These are phyloP conservation scores for Acrocephalus arundinaceus DNA, from an alignment of 2,113 vertebrate species.

Conservation along the genomic window DNA sequence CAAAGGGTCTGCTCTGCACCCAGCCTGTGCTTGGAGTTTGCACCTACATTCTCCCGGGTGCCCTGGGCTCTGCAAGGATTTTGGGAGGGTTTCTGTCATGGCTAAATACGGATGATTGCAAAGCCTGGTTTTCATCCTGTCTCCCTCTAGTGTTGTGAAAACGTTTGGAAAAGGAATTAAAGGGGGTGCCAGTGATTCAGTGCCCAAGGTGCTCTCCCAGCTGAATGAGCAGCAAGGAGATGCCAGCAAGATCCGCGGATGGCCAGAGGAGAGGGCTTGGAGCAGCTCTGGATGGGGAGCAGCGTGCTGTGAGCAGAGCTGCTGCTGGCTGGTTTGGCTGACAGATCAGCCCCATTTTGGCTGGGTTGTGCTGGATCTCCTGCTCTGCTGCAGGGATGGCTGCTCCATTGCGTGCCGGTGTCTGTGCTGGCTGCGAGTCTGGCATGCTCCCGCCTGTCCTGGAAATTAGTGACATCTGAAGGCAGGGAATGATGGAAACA, in stretches of 20 bases:
- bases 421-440: background rate
- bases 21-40: rapidly evolving
- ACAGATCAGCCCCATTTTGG: background rate
- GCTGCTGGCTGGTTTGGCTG: background rate
- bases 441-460: constrained; percentile 13
- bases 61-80: rapidly evolving
- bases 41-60: background rate
- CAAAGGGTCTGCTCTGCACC: background rate
- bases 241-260: background rate
- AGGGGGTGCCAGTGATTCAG: background rate
- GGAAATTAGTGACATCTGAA: constrained; percentile 61
- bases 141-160: constrained; percentile 38
- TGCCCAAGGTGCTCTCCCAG: background rate
- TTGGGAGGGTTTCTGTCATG: background rate
- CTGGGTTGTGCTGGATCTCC: background rate
- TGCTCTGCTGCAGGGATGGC: background rate
- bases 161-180: background rate
- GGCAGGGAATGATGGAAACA: background rate
- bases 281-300: background rate
- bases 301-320: background rate
- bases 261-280: background rate
- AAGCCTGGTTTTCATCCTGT: background rate
- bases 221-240: background rate
- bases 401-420: background rate
- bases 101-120: background rate